Percentiles rank a stretch among this genome's conserved stretches.
These are phyloP conservation scores for Globicephala melas DNA, from an alignment of 2,113 vertebrate species.

Conservation along the genomic window DNA sequence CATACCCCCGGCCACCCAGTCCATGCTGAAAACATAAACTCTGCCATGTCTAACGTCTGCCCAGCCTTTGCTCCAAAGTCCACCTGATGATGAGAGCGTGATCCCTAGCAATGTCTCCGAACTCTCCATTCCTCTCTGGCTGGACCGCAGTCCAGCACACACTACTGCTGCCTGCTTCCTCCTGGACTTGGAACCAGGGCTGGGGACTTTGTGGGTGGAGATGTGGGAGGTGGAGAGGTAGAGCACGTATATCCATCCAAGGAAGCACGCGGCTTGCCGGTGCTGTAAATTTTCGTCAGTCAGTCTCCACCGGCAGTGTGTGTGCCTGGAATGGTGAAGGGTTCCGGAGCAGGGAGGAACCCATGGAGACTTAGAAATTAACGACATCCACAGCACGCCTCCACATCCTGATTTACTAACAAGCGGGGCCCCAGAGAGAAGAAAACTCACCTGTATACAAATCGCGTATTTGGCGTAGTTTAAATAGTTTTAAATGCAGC, in stretches of 20 bases:
- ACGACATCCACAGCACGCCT: conserved; percentile 62
- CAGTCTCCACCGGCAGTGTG: neutral
- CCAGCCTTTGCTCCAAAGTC: neutral
- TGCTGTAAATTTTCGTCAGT: neutral
- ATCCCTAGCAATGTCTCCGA: neutral
- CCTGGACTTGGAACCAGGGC: neutral
- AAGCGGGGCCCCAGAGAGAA: conserved; percentile 20
- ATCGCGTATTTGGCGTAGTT: conserved; percentile 37
- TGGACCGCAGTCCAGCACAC: neutral
- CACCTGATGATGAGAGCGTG: neutral
- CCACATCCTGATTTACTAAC: neutral
- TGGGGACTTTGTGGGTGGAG: neutral
- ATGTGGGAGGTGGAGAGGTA: neutral
- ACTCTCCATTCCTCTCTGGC: neutral
- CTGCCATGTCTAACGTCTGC: neutral
- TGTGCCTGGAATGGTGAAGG: neutral
- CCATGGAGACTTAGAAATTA: conserved; percentile 68
- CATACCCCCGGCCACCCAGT: neutral
- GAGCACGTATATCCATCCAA: neutral
- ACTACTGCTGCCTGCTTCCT: neutral
- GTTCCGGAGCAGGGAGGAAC: neutral
- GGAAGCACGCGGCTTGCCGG: neutral
- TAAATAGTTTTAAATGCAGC: conserved; percentile 76
- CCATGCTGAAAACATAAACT: neutral
- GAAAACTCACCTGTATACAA: conserved; percentile 59